A percentile compares a stretch with the other conserved stretches of the same genome.
Conservation (phyloP, 2,113 vertebrate genomes). For the Origma solitaria region DNA sequence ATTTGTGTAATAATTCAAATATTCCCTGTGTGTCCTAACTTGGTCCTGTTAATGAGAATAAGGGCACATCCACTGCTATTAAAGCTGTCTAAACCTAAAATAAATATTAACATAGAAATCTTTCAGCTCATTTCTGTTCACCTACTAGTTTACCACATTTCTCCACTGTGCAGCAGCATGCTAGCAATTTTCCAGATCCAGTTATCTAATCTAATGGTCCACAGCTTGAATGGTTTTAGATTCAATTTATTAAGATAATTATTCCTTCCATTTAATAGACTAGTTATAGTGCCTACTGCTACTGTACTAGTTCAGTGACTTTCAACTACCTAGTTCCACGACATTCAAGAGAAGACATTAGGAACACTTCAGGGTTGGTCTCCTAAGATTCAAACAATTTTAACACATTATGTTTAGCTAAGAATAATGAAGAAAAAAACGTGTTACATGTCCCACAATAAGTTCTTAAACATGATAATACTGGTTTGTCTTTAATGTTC, state of each 20-base stretch:
- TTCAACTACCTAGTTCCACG: background rate
- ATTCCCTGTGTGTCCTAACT: background rate
- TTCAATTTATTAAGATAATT: background rate
- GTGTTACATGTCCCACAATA: background rate
- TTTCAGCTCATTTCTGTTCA: background rate
- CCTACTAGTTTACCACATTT: background rate
- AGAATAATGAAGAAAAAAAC: background rate
- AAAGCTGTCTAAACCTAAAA: background rate
- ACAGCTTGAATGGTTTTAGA: background rate
- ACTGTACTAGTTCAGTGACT: background rate
- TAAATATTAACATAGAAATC: background rate
- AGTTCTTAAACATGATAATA: background rate
- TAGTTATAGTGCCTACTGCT: background rate
- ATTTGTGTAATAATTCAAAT: background rate
- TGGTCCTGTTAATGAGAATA: background rate
- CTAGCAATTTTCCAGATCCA: background rate
- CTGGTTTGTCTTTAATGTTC: background rate
- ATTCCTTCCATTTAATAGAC: background rate
- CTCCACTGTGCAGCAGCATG: background rate
- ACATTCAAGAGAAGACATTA: background rate
- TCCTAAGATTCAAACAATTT: background rate
- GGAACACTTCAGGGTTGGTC: background rate
- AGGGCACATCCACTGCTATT: background rate
- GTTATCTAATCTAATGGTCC: background rate
- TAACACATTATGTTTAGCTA: background rate